Evolutionary conservation across 2,113 vertebrate genomes (phyloP), one percentile per base, ranked within the genome.

Genomic region (Coreoperca whiteheadi): DNA sequence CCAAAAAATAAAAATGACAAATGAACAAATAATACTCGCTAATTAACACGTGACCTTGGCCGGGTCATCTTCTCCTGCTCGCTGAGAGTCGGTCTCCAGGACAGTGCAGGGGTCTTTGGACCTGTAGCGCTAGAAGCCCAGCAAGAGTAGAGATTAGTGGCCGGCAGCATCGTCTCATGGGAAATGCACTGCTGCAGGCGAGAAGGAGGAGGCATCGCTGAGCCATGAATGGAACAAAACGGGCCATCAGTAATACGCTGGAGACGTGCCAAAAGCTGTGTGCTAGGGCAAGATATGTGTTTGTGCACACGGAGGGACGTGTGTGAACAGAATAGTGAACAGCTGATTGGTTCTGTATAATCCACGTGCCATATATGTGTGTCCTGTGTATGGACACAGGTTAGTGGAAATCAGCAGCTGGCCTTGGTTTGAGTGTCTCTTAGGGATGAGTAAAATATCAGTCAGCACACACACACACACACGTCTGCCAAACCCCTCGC

Each of bases 401-500:
- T 56, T 37, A 4, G 54, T 73, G 53, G 21, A 79, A 81, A 90
- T 60, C 69, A 77, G 79, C 85, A 77, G 72, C 77, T 90, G 90
- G 87, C 88, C 90, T 78, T 53, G 57, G 78, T 85, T 70, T 89
- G 85, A 87, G 61, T 21, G 81, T 93, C 90, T 89, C 90, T 69
- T 0, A 82, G 90, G 89, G 91, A 91, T 51, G 64, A 72, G 75
- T 64, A 68, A 76, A 84, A 83, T 81, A 85, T 85, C 86, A 86
- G 34, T 73, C 65, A 69, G 23, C 65, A n/a, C 68, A 70, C 25
- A 50, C 30, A 65, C 48, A 59, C 46, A 0, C 77, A 64, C 74
- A 56, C 16, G 18, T n/a, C 54, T 72, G 53, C 71, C 78, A 86
- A 81, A 54, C 9, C n/a, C 30, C 6, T 43, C 34, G 46, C 77